Evolutionary conservation across 1,140 invertebrate genomes (phyloP), one percentile per base, ranked within the genome.

Genomic region (Ephestia elutella): DNA sequence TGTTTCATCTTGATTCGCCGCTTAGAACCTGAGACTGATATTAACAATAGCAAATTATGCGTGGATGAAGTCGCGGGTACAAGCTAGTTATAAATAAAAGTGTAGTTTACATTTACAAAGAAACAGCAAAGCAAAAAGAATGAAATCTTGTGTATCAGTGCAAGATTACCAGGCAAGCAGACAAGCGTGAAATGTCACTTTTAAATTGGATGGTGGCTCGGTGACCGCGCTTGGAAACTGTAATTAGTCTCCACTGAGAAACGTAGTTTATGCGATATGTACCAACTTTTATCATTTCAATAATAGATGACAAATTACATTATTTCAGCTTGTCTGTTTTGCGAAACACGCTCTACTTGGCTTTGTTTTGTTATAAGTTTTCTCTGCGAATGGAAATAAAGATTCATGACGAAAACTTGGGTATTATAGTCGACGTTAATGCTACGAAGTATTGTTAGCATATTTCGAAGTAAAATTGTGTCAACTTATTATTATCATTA

Each of bases 151-250:
- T 44, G 7, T 15, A 44, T 44, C 38, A 44, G 38, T 15, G 38
- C 38, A 44, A 44, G 38, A 44, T 35, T 35, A 35, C 13, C 38
- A 44, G 38, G 38, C 2, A 44, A 2, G 38, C 38, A 44, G 38
- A 44, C 13, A 13, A 44, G 38, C 38, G n/a, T 44, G 38, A 44
- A 44, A 44, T 17, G 38, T 44, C 38, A 44, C 38, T 44, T 44
- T 44, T 44, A 44, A 44, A 44, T 44, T 44, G 38, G 38, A 44
- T 44, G 38, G 38, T 44, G 15, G 13, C 38, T 44, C 38, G 38
- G 38, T 44, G 38, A 44, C 38, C 38, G 38, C 38, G 1, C 38
- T 15, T 17, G 38, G 38, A 15, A 15, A 44, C 38, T 15, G 38
- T 44, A 44, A 44, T 44, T 44, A 44, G 38, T 44, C 38, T 44